A percentile compares a stretch with the other conserved stretches of the same genome.
Conservation (phyloP, 2,113 vertebrate species). For the Cygnus buccinator region DNA sequence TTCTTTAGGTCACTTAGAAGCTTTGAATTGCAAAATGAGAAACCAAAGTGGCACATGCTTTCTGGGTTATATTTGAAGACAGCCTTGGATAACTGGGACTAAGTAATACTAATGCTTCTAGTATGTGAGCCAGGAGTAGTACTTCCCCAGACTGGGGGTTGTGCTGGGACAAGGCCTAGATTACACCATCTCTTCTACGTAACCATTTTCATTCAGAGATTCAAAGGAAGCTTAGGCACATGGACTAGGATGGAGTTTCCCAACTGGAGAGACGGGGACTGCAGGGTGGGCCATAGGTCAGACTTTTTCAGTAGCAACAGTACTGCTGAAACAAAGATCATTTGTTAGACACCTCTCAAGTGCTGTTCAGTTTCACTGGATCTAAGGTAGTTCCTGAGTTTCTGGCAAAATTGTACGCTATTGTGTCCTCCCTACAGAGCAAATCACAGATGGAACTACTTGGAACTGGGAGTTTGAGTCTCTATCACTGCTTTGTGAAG, state of each 20-base stretch:
- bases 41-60: neutral
- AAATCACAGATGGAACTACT: conserved; percentile 65
- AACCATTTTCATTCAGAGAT: neutral
- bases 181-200: neutral
- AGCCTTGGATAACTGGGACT: neutral
- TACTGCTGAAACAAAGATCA: neutral
- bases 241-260: neutral
- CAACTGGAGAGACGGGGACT: neutral
- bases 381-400: conserved; percentile 21
- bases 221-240: neutral
- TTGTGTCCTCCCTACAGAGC: conserved; percentile 42
- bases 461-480: conserved; percentile 64
- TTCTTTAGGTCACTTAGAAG: neutral
- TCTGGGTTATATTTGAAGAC: neutral
- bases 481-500: conserved; percentile 63
- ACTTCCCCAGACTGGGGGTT: neutral
- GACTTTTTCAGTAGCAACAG: neutral
- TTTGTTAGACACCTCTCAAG: neutral
- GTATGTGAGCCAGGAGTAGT: neutral
- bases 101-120: neutral
- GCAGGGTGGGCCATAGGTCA: neutral
- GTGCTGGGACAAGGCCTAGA: neutral
- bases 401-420: conserved; percentile 48
- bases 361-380: neutral
- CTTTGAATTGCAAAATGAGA: neutral